These are phyloP conservation scores for Thermophis baileyi DNA, from an alignment of 2,113 vertebrate species.

Conservation along the genomic window DNA sequence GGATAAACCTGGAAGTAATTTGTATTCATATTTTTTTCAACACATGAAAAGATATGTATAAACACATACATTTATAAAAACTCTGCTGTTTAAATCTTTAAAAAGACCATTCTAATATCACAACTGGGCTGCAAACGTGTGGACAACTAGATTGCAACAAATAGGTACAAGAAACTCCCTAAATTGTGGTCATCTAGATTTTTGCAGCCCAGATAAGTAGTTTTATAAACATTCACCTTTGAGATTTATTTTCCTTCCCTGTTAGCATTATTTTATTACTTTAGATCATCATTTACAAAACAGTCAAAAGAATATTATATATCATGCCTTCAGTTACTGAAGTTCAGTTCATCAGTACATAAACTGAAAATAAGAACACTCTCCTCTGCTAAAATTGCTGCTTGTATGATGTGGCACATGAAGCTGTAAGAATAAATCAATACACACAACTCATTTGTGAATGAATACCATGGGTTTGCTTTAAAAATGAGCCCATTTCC, in stretches of 20 bases:
- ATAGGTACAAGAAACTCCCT: background rate
- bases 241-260: background rate
- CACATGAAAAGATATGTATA: background rate
- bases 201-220: background rate
- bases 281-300: slow-evolving; percentile 5
- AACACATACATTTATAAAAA: background rate
- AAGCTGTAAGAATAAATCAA: slow-evolving; percentile 1
- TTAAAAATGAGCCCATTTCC: slow-evolving; percentile 5
- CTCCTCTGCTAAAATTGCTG: slow-evolving; percentile 1
- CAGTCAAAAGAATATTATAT: background rate
- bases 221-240: background rate
- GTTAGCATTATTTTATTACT: background rate
- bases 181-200: background rate
- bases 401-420: background rate
- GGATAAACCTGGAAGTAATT: background rate
- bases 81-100: background rate
- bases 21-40: background rate
- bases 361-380: background rate
- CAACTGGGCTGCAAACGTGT: background rate
- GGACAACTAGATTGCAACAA: background rate
- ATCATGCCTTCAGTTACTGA: background rate
- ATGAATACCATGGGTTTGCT: background rate
- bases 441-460: slow-evolving; percentile 14
- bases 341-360: background rate
- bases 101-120: background rate